A percentile compares a stretch with the other conserved stretches of the same genome.
Conservation (phyloP, 2,888 invertebrate species). For the Poecilus cupreus region DNA sequence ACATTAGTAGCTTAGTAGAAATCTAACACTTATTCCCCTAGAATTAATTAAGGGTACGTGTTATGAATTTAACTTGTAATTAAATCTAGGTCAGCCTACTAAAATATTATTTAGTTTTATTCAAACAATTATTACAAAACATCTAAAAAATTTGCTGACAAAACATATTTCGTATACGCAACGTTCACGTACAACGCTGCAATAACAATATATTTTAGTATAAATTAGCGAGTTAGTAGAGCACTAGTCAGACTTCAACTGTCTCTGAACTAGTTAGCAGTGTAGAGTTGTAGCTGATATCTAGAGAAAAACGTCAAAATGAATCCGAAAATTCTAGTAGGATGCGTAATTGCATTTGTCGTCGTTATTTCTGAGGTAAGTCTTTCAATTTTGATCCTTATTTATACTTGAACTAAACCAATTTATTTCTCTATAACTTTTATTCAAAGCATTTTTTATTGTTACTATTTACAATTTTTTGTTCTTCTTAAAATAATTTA, state of each 20-base stretch:
- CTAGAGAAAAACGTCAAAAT: conserved; percentile 13
- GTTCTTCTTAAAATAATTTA: no score
- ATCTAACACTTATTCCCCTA: no score
- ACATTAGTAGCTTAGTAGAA: no score
- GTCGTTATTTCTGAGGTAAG: conserved; percentile 38
- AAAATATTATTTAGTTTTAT: no score
- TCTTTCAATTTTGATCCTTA: background rate
- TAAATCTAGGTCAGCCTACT: no score
- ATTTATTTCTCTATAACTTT: background rate
- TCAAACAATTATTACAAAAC: no score
- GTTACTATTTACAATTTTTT: no score
- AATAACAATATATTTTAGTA: background rate
- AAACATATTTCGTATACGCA: no score
- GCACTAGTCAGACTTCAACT: background rate
- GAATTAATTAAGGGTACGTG: no score
- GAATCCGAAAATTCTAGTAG: conserved; percentile 38
- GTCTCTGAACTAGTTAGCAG: background rate
- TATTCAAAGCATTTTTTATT: no score
- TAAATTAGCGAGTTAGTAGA: background rate
- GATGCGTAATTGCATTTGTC: conserved; percentile 10
- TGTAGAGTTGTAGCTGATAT: conserved; percentile 33
- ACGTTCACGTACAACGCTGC: background rate
- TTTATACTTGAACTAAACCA: background rate
- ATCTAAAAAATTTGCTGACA: no score
- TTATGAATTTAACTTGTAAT: no score